phyloP scores from a whole-genome alignment of 2,113 vertebrate species.

The Vulpes ferrilata region DNA sequence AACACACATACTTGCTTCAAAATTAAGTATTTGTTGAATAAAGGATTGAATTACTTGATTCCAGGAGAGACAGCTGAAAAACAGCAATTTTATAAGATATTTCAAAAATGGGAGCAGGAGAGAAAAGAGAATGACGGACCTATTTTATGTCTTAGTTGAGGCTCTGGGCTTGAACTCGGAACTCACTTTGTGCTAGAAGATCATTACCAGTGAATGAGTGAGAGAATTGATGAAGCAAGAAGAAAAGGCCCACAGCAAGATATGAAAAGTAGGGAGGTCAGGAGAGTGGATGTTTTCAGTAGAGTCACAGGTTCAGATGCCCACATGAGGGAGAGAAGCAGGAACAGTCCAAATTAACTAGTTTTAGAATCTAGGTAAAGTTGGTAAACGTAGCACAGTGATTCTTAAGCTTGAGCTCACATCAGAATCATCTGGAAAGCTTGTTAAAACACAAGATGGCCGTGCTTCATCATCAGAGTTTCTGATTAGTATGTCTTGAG shows the following conservation, averaged over 20 bases:
- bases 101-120: background rate
- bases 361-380: background rate
- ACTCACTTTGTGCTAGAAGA: background rate
- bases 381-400: background rate
- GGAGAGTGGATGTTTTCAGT: background rate
- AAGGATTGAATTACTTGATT: conserved; percentile 30
- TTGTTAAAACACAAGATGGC: background rate
- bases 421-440: background rate
- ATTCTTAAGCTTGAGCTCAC: background rate
- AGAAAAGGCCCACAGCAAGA: background rate
- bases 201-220: background rate
- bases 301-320: background rate
- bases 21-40: conserved; percentile 32
- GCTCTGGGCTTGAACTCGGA: background rate
- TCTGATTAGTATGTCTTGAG: background rate
- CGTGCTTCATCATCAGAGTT: fast-evolving
- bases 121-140: background rate
- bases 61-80: background rate
- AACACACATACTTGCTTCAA: background rate
- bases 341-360: background rate
- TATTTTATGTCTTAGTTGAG: background rate
- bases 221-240: background rate
- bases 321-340: background rate
- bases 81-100: background rate
- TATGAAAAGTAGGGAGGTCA: background rate